Base-by-base conservation (phyloP, 2,888 invertebrate species). In the Cheilosia soror region DNA sequence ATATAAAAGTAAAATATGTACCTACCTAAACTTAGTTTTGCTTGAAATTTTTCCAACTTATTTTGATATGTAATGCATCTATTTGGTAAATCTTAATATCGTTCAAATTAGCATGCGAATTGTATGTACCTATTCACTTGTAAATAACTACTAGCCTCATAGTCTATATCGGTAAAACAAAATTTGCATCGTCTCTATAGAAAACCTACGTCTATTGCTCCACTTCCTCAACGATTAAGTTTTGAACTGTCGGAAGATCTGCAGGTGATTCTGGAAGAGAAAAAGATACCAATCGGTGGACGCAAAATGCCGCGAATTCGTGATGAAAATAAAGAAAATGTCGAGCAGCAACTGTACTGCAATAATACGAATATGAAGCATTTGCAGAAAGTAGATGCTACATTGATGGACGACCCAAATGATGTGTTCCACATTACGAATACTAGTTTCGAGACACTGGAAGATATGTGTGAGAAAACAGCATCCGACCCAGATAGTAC, bases 381-480 rank as follows among this genome's bases (percentile, higher is more conserved):
- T 7, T 27, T 40, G 3, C 33, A 60, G 3, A 42, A 47, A 7
- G 49, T 15, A 2, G 82, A 77, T 9, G 27, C 27, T 0, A 80
- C 84, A 2, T 2, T 76, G 40, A 5, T 79, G 20, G 55, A 58
- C 0, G 87, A 83, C 31, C 7, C 65, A 33, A 60, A 51, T 15
- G 77, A 77, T 49, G 57, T 20, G 0, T 9, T 81, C 3, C 55
- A 85, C 29, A 58, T 82, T 0, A 88, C 87, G 9, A 88, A 88
- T 49, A 87, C 84, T 2, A 92, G 91, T 44, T 92, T 92, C 42
- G 89, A 89, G 83, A 89, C 89, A 5, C 76, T 91, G 15, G 92
- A 92, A 63, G 89, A 88, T 20, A 91, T 92, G 90, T 92, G 92
- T 66, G 89, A 92, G 71, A 91, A 92, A 83, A 90, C 91, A 0